phyloP scores from a whole-genome alignment of 2,888 invertebrate genomes.

The Rhopalosiphum nymphaeae region DNA sequence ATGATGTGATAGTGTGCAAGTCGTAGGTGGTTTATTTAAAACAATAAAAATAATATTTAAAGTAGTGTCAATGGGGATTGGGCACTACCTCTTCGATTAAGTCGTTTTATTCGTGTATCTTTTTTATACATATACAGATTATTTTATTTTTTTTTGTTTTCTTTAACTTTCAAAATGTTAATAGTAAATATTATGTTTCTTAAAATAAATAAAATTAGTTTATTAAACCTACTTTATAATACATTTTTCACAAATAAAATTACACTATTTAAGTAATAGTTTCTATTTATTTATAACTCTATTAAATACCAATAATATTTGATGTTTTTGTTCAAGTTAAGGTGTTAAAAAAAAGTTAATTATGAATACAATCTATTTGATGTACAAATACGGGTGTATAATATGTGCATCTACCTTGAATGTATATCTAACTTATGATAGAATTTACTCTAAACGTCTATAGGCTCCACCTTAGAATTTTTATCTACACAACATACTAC shows the following conservation, averaged over 20 bases:
- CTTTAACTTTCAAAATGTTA: too few relatives aligned
- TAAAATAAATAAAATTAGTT: background rate
- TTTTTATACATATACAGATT: background rate
- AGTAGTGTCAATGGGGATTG: background rate
- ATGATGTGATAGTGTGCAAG: background rate
- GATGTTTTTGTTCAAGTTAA: background rate
- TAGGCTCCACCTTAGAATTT: background rate
- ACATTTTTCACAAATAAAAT: background rate
- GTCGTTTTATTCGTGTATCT: background rate
- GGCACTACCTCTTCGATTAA: background rate
- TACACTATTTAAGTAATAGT: background rate
- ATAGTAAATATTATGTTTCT: background rate
- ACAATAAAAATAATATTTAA: background rate
- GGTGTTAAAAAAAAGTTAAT: background rate
- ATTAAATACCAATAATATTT: background rate
- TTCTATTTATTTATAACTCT: background rate
- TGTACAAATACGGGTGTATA: background rate
- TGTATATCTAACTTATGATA: background rate
- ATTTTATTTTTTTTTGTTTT: too few relatives aligned
- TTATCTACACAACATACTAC: background rate
- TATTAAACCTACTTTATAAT: background rate
- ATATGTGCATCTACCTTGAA: background rate
- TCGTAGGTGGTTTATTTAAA: background rate
- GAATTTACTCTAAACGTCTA: background rate
- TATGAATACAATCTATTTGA: background rate